Base-by-base conservation (phyloP, 2,888 invertebrate genomes). In the Dastarcus helophoroides region DNA sequence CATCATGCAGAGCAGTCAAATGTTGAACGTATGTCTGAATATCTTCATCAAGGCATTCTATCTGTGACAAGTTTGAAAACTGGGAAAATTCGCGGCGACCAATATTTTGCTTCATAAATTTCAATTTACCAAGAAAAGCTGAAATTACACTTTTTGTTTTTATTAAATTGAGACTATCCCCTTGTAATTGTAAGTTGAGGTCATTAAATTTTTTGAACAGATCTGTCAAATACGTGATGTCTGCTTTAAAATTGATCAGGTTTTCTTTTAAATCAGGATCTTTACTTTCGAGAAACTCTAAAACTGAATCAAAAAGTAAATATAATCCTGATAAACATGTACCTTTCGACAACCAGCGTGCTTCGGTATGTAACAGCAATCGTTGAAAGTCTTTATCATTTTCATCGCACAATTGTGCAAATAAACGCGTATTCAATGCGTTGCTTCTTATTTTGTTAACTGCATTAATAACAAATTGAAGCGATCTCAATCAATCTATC, bases 371-470 rank as follows among this genome's bases (percentile, higher is more conserved):
- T n/a, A n/a, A n/a, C n/a, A n/a, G n/a, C n/a, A n/a, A n/a, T n/a
- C n/a, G n/a, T n/a, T n/a, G 32, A 34, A 42, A 48, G 33, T 45
- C 13, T 33, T 46, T 41, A 32, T 47, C 40, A 40, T 44, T 43
- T 46, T 48, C 42, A 27, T 45, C 40, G 34, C 47, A 46, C 37
- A 49, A 40, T 31, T 44, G 42, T 17, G 37, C 40, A 46, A 45
- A 47, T 44, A 48, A 44, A 15, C 38, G 22, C 6, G 28, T 19
- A 17, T 28, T 28, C 9, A 19, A 28, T 9, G 28, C 15, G 10
- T 28, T 28, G 11, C 28, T 17, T 28, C 11, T 15, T 5, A 28
- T 28, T 17, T 28, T 28, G 19, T 19, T 19, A 17, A 17, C 28
- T 7, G 19, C 15, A 8, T 28, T 17, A 19, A 21, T 28, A 8